Conservation (phyloP, 1,140 invertebrate species). For the Spodoptera litura region DNA sequence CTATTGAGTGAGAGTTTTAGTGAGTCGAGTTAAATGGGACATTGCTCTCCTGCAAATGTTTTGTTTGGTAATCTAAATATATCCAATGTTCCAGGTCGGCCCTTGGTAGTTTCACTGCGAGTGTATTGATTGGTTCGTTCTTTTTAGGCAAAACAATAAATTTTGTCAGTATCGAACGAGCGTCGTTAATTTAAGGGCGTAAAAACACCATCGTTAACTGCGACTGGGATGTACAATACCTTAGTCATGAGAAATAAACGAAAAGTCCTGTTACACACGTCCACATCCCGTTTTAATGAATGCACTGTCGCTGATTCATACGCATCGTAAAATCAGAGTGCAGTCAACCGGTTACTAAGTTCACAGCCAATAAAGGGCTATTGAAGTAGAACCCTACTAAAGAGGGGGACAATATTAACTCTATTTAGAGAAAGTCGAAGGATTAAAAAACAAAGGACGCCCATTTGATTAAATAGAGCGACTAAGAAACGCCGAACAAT, state of each 20-base stretch:
- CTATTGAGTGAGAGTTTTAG: background rate
- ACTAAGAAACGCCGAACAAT: slow-evolving; percentile 50
- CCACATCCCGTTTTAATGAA: slow-evolving; percentile 63
- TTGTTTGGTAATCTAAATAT: slow-evolving; percentile 58
- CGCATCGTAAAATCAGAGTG: slow-evolving; percentile 67
- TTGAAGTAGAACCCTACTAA: slow-evolving; percentile 35
- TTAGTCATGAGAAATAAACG: slow-evolving; percentile 55
- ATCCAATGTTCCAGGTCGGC: slow-evolving; percentile 38
- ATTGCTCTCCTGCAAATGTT: slow-evolving; percentile 56
- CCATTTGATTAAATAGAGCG: slow-evolving; percentile 27
- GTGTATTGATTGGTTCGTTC: background rate
- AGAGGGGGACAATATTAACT: slow-evolving; percentile 26
- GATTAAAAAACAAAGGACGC: slow-evolving; percentile 13
- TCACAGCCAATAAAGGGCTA: slow-evolving; percentile 53
- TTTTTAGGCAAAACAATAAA: background rate
- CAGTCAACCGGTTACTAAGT: slow-evolving; percentile 62
- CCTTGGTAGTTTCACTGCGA: slow-evolving; percentile 24
- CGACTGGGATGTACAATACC: slow-evolving; percentile 26
- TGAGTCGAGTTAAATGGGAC: slow-evolving; percentile 51
- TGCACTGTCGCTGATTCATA: slow-evolving; percentile 69
- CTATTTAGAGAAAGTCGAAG: slow-evolving; percentile 31
- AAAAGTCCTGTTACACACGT: slow-evolving; percentile 54
- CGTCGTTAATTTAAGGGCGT: slow-evolving; percentile 22
- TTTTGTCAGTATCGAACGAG: background rate
- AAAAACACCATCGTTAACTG: slow-evolving; percentile 30